Evolutionary conservation across 1,140 invertebrate species (phyloP).

Genomic region (Hylyphantes graminicola): DNA sequence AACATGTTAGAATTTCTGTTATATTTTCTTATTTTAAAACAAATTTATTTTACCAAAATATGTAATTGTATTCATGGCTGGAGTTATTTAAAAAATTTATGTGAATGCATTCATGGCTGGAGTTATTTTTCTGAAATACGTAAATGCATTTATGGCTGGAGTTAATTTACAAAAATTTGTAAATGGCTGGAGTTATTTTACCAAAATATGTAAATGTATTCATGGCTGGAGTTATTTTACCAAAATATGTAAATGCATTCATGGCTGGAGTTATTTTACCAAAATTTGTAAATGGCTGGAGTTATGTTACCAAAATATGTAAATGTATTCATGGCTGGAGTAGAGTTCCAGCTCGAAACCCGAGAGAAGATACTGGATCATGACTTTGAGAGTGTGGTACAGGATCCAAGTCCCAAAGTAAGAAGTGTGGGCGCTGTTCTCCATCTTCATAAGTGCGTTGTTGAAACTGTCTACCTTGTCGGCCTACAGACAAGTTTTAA

Average conservation of each 20-base stretch:
- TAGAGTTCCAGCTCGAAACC: conserved; percentile 97
- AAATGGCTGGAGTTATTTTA: too few species aligned
- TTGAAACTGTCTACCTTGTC: conserved; percentile 90
- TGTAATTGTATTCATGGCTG: conserved; percentile 95
- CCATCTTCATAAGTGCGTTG: conserved; percentile 76
- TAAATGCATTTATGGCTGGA: conserved; percentile 97
- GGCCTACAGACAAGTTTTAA: conserved; percentile 74
- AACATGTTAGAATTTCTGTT: neutral
- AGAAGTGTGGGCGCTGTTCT: conserved; percentile 80
- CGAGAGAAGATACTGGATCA: conserved; percentile 93
- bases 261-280: too few species aligned
- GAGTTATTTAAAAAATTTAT: too few species aligned
- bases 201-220: too few species aligned
- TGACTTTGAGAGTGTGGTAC: conserved; percentile 94
- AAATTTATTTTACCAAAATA: conserved; percentile 70
- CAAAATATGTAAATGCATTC: too few species aligned
- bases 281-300: too few species aligned
- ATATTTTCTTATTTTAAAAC: neutral
- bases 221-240: too few species aligned
- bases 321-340: conserved; percentile 95
- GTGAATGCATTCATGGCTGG: conserved; percentile 95
- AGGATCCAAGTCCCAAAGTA: conserved; percentile 96
- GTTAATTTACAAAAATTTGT: too few species aligned
- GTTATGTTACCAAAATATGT: conserved; percentile 88
- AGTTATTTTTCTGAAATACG: too few species aligned